These are phyloP conservation scores for Petrophora chlorosata DNA, from an alignment of 2,888 invertebrate genomes.

Conservation along the genomic window DNA sequence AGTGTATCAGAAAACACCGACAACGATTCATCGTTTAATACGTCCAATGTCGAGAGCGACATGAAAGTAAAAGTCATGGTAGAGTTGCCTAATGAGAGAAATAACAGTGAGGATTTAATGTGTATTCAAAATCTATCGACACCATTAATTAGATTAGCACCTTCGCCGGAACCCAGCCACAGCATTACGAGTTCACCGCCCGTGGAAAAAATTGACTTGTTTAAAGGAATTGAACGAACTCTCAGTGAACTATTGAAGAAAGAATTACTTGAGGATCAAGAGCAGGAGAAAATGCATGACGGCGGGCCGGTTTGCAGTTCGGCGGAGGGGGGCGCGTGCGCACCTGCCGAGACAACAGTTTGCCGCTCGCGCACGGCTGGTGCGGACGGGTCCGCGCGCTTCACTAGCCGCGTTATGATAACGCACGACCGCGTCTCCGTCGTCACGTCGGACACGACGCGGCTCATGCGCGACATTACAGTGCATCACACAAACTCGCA, in stretches of 20 bases:
- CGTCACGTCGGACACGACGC: conserved; percentile 90
- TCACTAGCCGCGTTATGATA: conserved; percentile 95
- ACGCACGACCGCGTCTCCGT: conserved; percentile 91
- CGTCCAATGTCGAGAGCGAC: conserved; percentile 55
- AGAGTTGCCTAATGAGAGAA: conserved; percentile 57
- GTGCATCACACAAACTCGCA: conserved; percentile 87
- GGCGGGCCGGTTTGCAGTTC: conserved; percentile 72
- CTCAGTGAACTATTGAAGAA: conserved; percentile 82
- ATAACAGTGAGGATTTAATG: conserved; percentile 47
- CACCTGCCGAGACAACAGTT: conserved; percentile 79
- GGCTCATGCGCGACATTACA: conserved; percentile 86
- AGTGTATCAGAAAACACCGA: conserved; percentile 66
- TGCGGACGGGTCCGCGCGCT: conserved; percentile 86
- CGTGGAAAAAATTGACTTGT: conserved; percentile 76
- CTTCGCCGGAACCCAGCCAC: conserved; percentile 64
- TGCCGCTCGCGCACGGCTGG: conserved; percentile 82
- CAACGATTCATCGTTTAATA: conserved; percentile 65
- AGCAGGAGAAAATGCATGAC: conserved; percentile 76
- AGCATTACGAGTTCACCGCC: conserved; percentile 49
- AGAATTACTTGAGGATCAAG: conserved; percentile 78
- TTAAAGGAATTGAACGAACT: conserved; percentile 81
- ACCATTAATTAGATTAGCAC: conserved; percentile 58
- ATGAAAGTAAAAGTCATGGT: conserved; percentile 70
- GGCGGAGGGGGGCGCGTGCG: conserved; percentile 77
- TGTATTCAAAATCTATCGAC: conserved; percentile 49